Conservation (phyloP, 2,797 vertebrate genomes). For the Diplodus puntazzo region DNA sequence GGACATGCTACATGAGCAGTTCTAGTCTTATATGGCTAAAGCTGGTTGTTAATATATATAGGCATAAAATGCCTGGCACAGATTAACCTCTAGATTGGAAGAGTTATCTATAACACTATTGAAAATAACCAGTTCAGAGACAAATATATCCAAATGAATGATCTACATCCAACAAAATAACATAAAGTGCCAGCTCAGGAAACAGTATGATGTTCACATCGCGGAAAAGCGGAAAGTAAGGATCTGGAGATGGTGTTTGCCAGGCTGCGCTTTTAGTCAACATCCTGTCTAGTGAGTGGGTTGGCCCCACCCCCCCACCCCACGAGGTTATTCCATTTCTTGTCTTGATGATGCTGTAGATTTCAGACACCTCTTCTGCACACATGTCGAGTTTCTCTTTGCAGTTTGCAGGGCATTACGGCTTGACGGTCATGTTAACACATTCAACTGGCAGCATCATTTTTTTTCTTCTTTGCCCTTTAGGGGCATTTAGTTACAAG, state of each 20-base stretch:
- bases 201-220: conserved; percentile 18
- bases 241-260: conserved; percentile 25
- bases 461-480: neutral
- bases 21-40: neutral
- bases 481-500: neutral
- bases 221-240: conserved; percentile 17
- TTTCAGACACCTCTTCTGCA: conserved; percentile 6
- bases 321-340: conserved; percentile 40
- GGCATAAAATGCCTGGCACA: neutral
- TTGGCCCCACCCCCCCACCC: conserved; percentile 3
- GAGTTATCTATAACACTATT: neutral
- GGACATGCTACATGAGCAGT: neutral
- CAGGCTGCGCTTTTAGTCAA: conserved; percentile 36
- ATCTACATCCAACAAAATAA: conserved; percentile 6
- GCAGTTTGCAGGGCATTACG: conserved; percentile 1
- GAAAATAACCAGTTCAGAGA: neutral
- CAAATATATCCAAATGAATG: neutral
- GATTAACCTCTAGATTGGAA: neutral
- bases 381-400: neutral
- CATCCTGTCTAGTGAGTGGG: conserved; percentile 51
- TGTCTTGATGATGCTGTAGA: conserved; percentile 8
- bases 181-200: conserved; percentile 23
- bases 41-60: neutral
- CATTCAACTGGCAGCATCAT: neutral
- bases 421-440: conserved; percentile 4